Evolutionary conservation across 2,888 invertebrate species (phyloP).

Genomic region (Megalurothrips usitatus): DNA sequence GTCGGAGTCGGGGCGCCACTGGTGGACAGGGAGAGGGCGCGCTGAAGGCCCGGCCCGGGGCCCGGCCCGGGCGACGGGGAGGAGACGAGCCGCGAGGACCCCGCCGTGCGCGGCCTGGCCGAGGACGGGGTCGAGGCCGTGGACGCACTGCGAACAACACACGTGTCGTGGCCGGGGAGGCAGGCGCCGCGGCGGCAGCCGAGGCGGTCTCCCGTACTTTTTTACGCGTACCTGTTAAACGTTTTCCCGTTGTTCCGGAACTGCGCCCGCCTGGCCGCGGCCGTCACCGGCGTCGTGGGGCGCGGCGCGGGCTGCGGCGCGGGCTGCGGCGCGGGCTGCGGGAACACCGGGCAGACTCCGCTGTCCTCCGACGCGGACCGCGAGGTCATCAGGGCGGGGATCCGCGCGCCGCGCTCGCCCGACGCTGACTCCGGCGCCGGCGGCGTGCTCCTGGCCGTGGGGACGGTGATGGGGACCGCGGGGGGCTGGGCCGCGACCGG

Average conservation of each 20-base stretch:
- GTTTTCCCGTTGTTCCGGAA: neutral
- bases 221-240: neutral
- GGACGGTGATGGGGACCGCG: neutral
- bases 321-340: neutral
- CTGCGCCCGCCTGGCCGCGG: neutral
- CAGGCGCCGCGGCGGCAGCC: neutral
- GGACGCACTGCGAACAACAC: neutral
- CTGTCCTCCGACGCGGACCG: neutral
- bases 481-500: no score
- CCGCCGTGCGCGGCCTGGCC: neutral
- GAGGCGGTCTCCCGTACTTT: no score
- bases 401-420: neutral
- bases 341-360: neutral
- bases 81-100: neutral
- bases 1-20: neutral
- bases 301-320: neutral
- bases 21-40: constrained; percentile 3
- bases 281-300: neutral
- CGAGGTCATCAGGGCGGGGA: neutral
- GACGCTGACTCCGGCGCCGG: neutral
- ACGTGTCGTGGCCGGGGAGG: neutral
- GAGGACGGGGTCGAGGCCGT: neutral
- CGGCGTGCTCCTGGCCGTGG: neutral
- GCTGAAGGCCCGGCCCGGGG: neutral
- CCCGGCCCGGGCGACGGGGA: neutral